Base-by-base conservation (phyloP, 64 coral and sea anemone species). In the Porites lutea region DNA sequence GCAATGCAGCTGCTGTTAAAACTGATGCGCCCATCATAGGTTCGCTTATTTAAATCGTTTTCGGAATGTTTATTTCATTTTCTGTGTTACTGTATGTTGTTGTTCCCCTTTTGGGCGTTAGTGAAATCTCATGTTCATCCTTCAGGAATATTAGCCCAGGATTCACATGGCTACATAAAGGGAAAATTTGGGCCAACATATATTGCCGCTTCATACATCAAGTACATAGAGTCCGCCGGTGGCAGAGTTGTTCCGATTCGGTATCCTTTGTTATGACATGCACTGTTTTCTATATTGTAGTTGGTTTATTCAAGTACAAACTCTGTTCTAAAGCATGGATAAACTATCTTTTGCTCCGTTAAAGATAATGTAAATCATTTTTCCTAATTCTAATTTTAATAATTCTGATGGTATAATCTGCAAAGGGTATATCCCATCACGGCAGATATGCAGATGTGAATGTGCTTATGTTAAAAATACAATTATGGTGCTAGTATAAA, bases 21-120 rank as follows among this genome's bases (percentile, higher is more conserved):
- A 97, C 92, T 21, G 90, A 97, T 59, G 81, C 82, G 19, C 95
- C 95, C 2, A 97, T 94, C 59, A 94, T 97, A 62, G 95, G 95
- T 96, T 68, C 19, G 8, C 48, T 23, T 43, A 0, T 14, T 19
- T 16, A n/a, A 3, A 4, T 22, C 4, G 6, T 65, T 82, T 61
- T 79, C 12, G 16, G 37, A 60, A 72, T 72, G 5, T 72, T 46
- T 48, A 6, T 78, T 52, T 48, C 16, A 6, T 78, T 2, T 52
- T 48, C 48, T 78, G 13, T n/a, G 8, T 55, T 55, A 7, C 11
- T 55, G 53, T 55, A 12, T 9, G 3, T 73, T 9, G 27, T 37
- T 37, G 27, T 37, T 37, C 27, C 27, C 27, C 27, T 37, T 37
- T 37, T 37, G 27, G 27, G 27, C 27, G 27, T 37, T 37, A 37